Base-by-base conservation (phyloP, 2,888 invertebrate species). In the Brachyptera putata region DNA sequence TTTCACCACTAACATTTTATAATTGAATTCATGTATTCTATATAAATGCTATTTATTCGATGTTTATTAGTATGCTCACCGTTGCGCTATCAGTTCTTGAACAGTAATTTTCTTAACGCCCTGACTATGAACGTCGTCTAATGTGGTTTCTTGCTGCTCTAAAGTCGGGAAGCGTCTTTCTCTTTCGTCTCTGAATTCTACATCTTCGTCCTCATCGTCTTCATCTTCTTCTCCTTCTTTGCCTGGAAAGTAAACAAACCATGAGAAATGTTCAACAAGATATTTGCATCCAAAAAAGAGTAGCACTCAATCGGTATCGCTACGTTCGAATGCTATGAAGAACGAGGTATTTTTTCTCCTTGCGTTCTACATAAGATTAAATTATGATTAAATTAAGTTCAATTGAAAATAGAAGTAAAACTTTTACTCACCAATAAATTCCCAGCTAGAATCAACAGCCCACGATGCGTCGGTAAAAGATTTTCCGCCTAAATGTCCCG, bases 371-470 rank as follows among this genome's bases (percentile, higher is more conserved):
- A n/a, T n/a, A n/a, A n/a, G n/a, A n/a, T n/a, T n/a, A n/a, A n/a
- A n/a, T n/a, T n/a, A n/a, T n/a, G n/a, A n/a, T n/a, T n/a, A n/a
- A n/a, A n/a, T n/a, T n/a, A n/a, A n/a, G n/a, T n/a, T n/a, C n/a
- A n/a, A n/a, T n/a, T n/a, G n/a, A n/a, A n/a, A n/a, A n/a, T n/a
- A n/a, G n/a, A n/a, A n/a, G n/a, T n/a, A n/a, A n/a, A 11, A 30
- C 30, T 7, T 7, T 7, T 14, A 77, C 79, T 81, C 80, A 82
- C 88, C 86, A 75, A 91, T 87, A 73, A 91, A 93, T 74, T 91
- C 91, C 92, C 92, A 92, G 75, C 91, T 90, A 69, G 90, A 91
- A 75, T 92, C 92, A 62, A 93, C 83, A 65, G 89, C 85, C 91
- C 92, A 92, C 62, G 87, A 83, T 14, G 75, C 74, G 48, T 76